These are phyloP conservation scores for Ceratothoa steindachneri DNA, from an alignment of 2,888 invertebrate species.

Conservation along the genomic window DNA sequence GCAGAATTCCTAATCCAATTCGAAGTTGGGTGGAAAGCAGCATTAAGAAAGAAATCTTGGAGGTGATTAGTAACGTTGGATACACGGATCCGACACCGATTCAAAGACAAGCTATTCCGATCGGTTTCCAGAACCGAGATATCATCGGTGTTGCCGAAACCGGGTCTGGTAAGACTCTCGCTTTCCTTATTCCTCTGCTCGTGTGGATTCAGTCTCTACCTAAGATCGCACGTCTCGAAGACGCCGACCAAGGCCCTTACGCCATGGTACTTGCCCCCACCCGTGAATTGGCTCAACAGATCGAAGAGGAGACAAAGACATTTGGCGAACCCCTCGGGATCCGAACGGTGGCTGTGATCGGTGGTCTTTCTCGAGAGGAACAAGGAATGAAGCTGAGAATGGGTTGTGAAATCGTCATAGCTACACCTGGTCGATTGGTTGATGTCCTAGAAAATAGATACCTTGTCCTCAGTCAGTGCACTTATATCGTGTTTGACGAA, in stretches of 20 bases:
- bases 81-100: conserved; percentile 99
- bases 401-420: conserved; percentile 99
- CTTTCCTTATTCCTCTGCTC: conserved; percentile 92
- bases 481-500: conserved; percentile 92
- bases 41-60: conserved; percentile 82
- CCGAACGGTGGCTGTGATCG: conserved; percentile 95
- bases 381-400: conserved; percentile 93
- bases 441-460: conserved; percentile 98
- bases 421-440: conserved; percentile 97
- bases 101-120: conserved; percentile 98
- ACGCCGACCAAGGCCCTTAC: conserved; percentile 91
- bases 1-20: conserved; percentile 92
- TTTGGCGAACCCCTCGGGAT: conserved; percentile 91
- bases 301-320: conserved; percentile 97
- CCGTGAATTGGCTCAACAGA: conserved; percentile 98
- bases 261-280: conserved; percentile 98
- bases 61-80: conserved; percentile 89
- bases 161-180: conserved; percentile 96
- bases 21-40: conserved; percentile 91
- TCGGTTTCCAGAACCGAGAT: conserved; percentile 87
- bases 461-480: conserved; percentile 92
- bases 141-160: conserved; percentile 99
- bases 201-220: conserved; percentile 98
- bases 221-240: conserved; percentile 85
- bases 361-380: conserved; percentile 93